These are phyloP conservation scores for Eristalis pertinax DNA, from an alignment of 2,888 invertebrate species.

Conservation along the genomic window DNA sequence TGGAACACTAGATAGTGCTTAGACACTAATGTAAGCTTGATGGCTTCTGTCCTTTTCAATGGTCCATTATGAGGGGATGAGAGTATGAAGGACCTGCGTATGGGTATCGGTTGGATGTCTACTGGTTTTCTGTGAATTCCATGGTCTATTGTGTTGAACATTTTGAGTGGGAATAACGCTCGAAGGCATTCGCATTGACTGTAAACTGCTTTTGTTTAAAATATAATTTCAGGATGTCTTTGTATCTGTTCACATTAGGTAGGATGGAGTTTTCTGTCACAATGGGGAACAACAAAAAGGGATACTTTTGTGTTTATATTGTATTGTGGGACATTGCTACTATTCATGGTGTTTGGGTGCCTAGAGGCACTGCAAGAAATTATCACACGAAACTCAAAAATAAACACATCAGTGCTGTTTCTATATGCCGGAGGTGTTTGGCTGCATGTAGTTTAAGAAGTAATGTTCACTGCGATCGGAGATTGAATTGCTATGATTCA, in stretches of 20 bases:
- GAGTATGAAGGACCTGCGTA: background rate
- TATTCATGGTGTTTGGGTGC: background rate
- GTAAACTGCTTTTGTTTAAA: constrained; percentile 46
- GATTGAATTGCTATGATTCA: too few relatives aligned
- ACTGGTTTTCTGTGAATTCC: background rate
- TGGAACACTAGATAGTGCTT: constrained; percentile 40
- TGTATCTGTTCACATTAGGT: constrained; percentile 10
- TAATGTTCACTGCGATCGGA: too few relatives aligned
- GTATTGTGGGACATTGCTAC: background rate
- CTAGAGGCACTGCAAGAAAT: too few relatives aligned
- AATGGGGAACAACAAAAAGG: background rate
- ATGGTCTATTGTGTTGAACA: constrained; percentile 46
- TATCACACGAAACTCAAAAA: too few relatives aligned
- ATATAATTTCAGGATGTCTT: constrained; percentile 29
- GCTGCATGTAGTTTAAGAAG: too few relatives aligned
- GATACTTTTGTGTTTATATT: background rate
- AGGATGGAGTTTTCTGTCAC: constrained; percentile 20
- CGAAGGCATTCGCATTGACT: constrained; percentile 50
- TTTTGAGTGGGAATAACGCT: constrained; percentile 43
- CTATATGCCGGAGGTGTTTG: too few relatives aligned
- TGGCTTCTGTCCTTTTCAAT: constrained; percentile 51
- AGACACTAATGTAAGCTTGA: constrained; percentile 44
- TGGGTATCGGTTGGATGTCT: background rate
- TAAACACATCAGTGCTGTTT: too few relatives aligned
- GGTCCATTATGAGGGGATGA: constrained; percentile 7